These are phyloP conservation scores for Girardinichthys multiradiatus DNA, from an alignment of 2,113 vertebrate species.

Conservation along the genomic window DNA sequence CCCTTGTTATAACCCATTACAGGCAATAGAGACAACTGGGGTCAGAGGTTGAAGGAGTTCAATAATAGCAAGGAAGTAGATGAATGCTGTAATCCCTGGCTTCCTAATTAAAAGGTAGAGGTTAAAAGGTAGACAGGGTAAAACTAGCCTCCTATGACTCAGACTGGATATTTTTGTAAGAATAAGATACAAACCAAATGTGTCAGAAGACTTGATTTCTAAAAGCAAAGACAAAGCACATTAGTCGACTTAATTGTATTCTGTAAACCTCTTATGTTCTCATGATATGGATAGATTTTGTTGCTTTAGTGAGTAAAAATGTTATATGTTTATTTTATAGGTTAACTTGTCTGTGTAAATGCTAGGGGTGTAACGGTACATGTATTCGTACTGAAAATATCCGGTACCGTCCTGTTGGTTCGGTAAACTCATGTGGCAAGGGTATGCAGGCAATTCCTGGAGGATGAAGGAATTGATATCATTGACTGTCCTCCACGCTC, in stretches of 20 bases:
- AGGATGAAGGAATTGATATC: too few species aligned
- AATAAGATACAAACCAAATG: conserved; percentile 68
- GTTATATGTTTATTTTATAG: background rate
- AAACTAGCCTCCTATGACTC: conserved; percentile 73
- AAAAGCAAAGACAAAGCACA: conserved; percentile 15
- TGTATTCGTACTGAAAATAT: background rate
- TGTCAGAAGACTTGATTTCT: conserved; percentile 40
- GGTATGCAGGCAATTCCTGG: too few species aligned
- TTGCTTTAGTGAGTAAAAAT: background rate
- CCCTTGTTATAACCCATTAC: conserved; percentile 62
- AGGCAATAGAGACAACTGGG: conserved; percentile 62
- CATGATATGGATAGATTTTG: background rate
- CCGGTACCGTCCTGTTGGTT: background rate
- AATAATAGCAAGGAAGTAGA: conserved; percentile 57
- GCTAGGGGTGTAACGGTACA: background rate
- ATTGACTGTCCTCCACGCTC: too few species aligned
- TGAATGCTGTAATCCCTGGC: conserved; percentile 60
- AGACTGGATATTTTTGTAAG: conserved; percentile 68
- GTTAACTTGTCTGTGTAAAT: background rate
- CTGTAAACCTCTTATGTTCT: background rate
- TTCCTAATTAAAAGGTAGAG: conserved; percentile 64
- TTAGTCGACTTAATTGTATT: background rate
- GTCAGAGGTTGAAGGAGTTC: conserved; percentile 59
- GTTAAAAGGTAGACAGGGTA: conserved; percentile 71
- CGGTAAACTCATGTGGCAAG: too few species aligned